Base-by-base conservation (phyloP, 2,888 invertebrate genomes). In the Celastrina argiolus region DNA sequence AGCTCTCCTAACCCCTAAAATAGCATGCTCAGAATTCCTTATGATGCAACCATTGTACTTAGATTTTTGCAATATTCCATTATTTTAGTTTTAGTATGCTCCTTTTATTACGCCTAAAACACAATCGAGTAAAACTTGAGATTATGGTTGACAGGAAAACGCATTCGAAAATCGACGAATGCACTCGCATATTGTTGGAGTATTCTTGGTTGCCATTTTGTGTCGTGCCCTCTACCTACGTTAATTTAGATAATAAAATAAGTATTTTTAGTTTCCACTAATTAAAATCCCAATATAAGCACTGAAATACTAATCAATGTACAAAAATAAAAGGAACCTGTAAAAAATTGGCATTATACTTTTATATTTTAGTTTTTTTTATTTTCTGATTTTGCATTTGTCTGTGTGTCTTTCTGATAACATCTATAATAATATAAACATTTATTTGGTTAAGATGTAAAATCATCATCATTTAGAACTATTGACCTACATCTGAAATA, bases 11-110 rank as follows among this genome's bases (percentile, higher is more conserved):
- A 87, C 87, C 87, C 61, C 83, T 83, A 84, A 81, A 85, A 78
- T 75, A 73, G 74, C 79, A 82, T 79, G 81, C 72, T 79, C 76
- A 83, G 79, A 79, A 82, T 75, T 78, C 81, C 76, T 84, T 83
- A 83, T 91, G 90, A 91, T 91, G 90, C 90, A 91, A 91, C 89
- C 87, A 87, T 85, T 85, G 84, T 85, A 81, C 78, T 77, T 81
- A 78, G 78, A 78, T 71, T 81, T 77, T 74, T 71, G 72, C 74
- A 72, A 74, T 75, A 76, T 72, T 76, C 76, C 76, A 78, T 80
- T 81, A 80, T 80, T 80, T 77, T 72, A 76, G 75, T 79, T 77
- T 75, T 72, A 71, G 73, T 80, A 82, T 79, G 77, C 73, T 73
- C 71, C 71, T 78, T 74, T 73, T 78, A 78, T 81, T 75, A 70